Percentiles rank a stretch among this genome's conserved stretches.
phyloP scores from a whole-genome alignment of 37 sponge, comb jelly and placozoan species.

The Oopsacas minuta region DNA sequence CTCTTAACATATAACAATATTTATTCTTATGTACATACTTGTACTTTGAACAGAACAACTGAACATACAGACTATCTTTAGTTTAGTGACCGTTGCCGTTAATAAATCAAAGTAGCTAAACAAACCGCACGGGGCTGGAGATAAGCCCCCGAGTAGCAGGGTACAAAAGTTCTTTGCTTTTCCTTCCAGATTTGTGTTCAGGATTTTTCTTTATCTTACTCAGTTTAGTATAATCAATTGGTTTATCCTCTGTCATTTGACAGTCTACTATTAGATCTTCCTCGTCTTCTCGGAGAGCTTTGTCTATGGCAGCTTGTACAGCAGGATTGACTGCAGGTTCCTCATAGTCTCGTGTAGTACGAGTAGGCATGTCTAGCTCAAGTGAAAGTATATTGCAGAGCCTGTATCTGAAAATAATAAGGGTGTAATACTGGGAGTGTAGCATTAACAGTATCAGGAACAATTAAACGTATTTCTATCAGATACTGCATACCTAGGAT shows the following conservation, averaged over 20 bases:
- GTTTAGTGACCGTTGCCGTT: conserved; percentile 12
- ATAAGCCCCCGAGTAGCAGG: background rate
- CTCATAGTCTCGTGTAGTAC: conserved; percentile 87
- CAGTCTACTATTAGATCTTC: conserved; percentile 21
- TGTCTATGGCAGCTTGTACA: conserved; percentile 70
- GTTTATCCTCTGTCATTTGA: background rate
- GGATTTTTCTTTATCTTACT: background rate
- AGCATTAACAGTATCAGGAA: too few species aligned
- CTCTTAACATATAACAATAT: too few species aligned
- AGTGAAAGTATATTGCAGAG: conserved; percentile 52
- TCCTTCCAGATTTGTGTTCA: background rate
- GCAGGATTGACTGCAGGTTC: conserved; percentile 56
- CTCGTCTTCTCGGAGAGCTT: conserved; percentile 71
- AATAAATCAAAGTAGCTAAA: background rate
- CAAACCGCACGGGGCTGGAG: background rate
- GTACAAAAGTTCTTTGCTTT: background rate
- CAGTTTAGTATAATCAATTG: background rate
- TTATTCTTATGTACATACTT: too few species aligned
- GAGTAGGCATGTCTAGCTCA: conserved; percentile 79
- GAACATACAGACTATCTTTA: too few species aligned
- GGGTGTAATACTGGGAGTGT: too few species aligned
- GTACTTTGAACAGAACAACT: too few species aligned
- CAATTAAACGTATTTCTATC: too few species aligned
- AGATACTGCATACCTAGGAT: conserved; percentile 68
- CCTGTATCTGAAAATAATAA: conserved; percentile 18